These are phyloP conservation scores for Lacanobia wlatinum DNA, from an alignment of 2,888 invertebrate genomes.

Conservation along the genomic window DNA sequence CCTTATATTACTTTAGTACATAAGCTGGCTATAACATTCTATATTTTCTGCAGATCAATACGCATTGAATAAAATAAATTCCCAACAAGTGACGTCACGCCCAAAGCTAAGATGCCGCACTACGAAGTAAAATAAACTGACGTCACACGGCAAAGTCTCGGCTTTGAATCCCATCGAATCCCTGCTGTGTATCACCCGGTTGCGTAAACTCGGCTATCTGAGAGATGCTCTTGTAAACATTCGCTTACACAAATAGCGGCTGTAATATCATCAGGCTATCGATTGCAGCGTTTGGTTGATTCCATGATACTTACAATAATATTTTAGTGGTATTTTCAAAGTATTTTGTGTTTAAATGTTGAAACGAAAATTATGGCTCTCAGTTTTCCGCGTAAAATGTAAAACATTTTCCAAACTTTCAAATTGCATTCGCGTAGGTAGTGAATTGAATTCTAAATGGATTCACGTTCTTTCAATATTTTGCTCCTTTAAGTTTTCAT, in stretches of 20 bases:
- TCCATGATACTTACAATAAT: slow-evolving; percentile 29
- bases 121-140: slow-evolving; percentile 49
- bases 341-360: slow-evolving; percentile 22
- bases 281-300: slow-evolving; percentile 25
- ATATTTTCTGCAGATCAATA: slow-evolving; percentile 23
- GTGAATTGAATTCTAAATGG: slow-evolving; percentile 18
- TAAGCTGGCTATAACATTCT: not conserved
- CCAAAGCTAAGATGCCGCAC: slow-evolving; percentile 28
- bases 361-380: slow-evolving; percentile 21
- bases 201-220: slow-evolving; percentile 64
- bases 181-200: slow-evolving; percentile 67
- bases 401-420: slow-evolving; percentile 30
- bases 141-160: slow-evolving; percentile 47
- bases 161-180: slow-evolving; percentile 56
- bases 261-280: slow-evolving; percentile 61
- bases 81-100: slow-evolving; percentile 30
- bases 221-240: slow-evolving; percentile 67
- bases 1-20: not conserved
- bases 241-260: slow-evolving; percentile 63
- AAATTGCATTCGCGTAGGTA: slow-evolving; percentile 23
- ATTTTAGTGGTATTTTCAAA: slow-evolving; percentile 30
- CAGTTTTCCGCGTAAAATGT: slow-evolving; percentile 29
- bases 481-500: slow-evolving; percentile 6
- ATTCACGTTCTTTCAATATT: slow-evolving; percentile 19
- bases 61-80: slow-evolving; percentile 19